A percentile compares a stretch with the other conserved stretches of the same genome.
Evolutionary conservation across 2,797 vertebrate species (phyloP).

Genomic region (Anabas testudineus): DNA sequence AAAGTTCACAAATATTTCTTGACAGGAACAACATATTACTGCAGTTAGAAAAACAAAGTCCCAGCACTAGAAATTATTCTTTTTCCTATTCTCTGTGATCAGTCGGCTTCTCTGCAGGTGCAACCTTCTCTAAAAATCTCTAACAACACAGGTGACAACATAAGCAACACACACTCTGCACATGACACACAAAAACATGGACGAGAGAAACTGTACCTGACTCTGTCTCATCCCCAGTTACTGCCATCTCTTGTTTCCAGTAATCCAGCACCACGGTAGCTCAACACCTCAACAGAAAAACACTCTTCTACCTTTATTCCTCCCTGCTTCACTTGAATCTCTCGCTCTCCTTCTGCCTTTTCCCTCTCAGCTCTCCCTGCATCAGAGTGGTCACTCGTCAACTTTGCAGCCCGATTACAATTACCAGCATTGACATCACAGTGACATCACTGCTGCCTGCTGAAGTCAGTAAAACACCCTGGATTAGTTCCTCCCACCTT

Average conservation of each 20-base stretch:
- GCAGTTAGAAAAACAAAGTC: background rate
- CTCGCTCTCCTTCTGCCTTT: slow-evolving; percentile 33
- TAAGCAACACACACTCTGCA: background rate
- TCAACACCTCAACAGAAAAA: slow-evolving; percentile 15
- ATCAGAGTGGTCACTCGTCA: slow-evolving; percentile 82
- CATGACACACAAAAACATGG: background rate
- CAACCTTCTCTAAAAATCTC: background rate
- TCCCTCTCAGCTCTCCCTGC: slow-evolving; percentile 61
- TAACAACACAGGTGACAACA: background rate
- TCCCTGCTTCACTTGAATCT: background rate
- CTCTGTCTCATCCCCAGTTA: slow-evolving; percentile 95
- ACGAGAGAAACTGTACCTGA: slow-evolving; percentile 76
- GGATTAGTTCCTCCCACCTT: slow-evolving; percentile 78
- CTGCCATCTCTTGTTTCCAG: slow-evolving; percentile 90
- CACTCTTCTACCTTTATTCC: slow-evolving; percentile 9
- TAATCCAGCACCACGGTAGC: slow-evolving; percentile 80
- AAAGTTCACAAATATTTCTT: background rate
- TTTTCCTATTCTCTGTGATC: background rate
- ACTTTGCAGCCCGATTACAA: slow-evolving; percentile 88
- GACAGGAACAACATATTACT: background rate
- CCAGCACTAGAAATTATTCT: no score
- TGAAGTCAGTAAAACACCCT: slow-evolving; percentile 89
- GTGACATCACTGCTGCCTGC: slow-evolving; percentile 92
- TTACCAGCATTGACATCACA: slow-evolving; percentile 93
- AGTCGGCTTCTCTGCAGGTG: background rate